A percentile compares a stretch with the other conserved stretches of the same genome.
Conservation (phyloP, 2,888 invertebrate species). For the Nomada fabriciana region DNA sequence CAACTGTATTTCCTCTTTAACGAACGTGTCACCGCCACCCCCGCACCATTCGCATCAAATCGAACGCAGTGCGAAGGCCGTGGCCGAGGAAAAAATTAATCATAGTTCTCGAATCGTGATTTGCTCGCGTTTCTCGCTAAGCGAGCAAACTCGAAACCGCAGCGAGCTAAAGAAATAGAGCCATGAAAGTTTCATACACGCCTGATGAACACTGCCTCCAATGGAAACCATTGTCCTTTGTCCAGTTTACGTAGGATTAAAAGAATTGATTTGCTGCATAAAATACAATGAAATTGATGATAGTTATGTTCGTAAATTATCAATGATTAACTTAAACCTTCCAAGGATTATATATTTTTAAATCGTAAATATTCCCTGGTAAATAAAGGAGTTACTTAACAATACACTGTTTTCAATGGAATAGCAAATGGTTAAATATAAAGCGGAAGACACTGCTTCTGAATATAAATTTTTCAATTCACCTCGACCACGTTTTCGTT, state of each 20-base stretch:
- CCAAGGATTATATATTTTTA: no score
- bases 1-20: slow-evolving; percentile 20
- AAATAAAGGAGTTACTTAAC: no score
- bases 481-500: no score
- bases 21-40: not conserved
- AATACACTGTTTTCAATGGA: no score
- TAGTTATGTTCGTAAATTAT: no score
- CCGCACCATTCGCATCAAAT: not conserved
- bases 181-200: slow-evolving; percentile 26
- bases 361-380: no score
- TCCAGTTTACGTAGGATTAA: not conserved
- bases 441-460: no score
- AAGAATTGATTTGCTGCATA: no score
- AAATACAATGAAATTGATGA: no score
- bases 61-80: not conserved
- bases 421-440: no score
- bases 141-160: slow-evolving; percentile 19
- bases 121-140: slow-evolving; percentile 24
- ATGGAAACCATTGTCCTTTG: not conserved
- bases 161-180: slow-evolving; percentile 7
- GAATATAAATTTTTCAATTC: no score
- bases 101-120: slow-evolving; percentile 6
- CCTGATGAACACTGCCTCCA: slow-evolving; percentile 5
- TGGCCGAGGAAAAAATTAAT: not conserved
- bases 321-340: no score